Percentiles rank a stretch among this genome's conserved stretches.
phyloP scores from a whole-genome alignment of 2,797 vertebrate species.

The Liparis tanakae region DNA sequence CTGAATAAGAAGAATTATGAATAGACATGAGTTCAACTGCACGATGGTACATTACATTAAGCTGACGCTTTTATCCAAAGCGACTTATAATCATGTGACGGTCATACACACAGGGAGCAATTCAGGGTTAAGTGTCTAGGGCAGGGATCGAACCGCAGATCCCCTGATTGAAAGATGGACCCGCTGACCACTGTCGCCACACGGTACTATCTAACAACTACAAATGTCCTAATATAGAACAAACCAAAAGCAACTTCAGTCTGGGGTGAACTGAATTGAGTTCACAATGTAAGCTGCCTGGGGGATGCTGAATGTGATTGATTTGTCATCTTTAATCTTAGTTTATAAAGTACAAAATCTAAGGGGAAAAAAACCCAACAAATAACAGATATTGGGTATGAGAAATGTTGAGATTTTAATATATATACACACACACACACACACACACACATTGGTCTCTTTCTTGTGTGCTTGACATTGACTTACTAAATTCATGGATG shows the following conservation, averaged over 20 bases:
- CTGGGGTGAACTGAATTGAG: not conserved
- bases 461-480: not conserved
- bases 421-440: not conserved
- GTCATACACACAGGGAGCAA: too few species aligned
- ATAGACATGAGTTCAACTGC: slow-evolving; percentile 9
- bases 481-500: not conserved
- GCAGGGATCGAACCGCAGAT: too few species aligned
- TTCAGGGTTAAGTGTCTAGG: too few species aligned
- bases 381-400: not conserved
- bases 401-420: too few species aligned
- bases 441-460: not conserved
- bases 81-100: too few species aligned
- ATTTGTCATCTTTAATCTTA: not conserved
- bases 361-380: too few species aligned
- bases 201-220: not conserved
- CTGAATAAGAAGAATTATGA: slow-evolving; percentile 17
- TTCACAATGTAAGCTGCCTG: not conserved
- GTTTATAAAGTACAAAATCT: not conserved
- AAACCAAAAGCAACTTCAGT: too few species aligned
- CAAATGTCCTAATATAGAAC: not conserved
- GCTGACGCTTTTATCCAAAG: too few species aligned
- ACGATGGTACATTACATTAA: not conserved
- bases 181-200: too few species aligned
- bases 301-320: slow-evolving; percentile 1
- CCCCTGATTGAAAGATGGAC: too few species aligned